Evolutionary conservation across 1,140 invertebrate genomes (phyloP).

Genomic region (Lanistes nyassanus): DNA sequence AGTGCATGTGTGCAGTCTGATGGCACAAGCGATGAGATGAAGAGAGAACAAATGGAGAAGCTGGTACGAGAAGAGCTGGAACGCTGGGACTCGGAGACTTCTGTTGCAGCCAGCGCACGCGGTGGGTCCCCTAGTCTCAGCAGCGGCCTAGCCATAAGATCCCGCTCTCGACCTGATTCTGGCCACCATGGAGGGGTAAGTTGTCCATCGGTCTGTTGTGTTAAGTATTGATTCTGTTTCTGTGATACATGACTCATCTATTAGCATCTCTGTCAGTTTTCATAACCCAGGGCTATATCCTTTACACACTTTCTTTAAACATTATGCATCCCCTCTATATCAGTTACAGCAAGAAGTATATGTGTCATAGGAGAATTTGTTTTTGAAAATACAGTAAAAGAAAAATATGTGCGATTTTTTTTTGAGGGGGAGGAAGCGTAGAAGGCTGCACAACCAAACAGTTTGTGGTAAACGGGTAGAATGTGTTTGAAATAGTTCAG

Average conservation of each 20-base stretch:
- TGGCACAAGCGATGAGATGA: constrained; percentile 64
- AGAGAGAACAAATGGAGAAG: constrained; percentile 66
- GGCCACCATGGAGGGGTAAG: constrained; percentile 52
- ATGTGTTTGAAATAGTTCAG: too few relatives aligned
- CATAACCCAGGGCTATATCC: too few relatives aligned
- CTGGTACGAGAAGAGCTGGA: constrained; percentile 66
- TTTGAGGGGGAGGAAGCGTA: too few relatives aligned
- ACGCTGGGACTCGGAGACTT: constrained; percentile 65
- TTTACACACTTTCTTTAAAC: too few relatives aligned
- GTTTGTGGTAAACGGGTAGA: too few relatives aligned
- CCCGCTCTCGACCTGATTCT: constrained; percentile 50
- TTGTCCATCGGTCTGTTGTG: neutral
- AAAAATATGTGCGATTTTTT: too few relatives aligned
- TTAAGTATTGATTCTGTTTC: neutral
- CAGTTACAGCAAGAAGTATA: neutral
- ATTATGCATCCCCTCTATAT: too few relatives aligned
- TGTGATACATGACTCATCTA: neutral
- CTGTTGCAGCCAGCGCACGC: constrained; percentile 55
- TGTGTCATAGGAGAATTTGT: neutral
- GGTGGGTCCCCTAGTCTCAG: constrained; percentile 55
- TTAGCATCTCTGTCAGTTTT: too few relatives aligned
- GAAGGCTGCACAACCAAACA: too few relatives aligned
- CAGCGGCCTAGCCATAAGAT: constrained; percentile 45
- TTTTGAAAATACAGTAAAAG: neutral
- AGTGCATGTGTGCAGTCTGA: constrained; percentile 46